Evolutionary conservation across 2,797 vertebrate genomes (phyloP).

Genomic region (Sebastes iracundus): DNA sequence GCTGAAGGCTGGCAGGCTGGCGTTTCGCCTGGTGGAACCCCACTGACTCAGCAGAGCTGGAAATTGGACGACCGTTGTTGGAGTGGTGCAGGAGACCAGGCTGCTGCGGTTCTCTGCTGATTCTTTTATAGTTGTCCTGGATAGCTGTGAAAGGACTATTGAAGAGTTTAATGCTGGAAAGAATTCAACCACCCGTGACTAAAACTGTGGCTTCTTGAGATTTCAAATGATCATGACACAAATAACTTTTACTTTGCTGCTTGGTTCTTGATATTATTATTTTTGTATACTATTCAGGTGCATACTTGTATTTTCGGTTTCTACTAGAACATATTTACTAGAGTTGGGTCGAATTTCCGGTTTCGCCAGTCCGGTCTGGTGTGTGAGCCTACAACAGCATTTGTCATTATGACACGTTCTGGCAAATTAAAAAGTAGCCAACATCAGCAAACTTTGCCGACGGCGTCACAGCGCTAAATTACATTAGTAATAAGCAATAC

Average conservation of each 20-base stretch:
- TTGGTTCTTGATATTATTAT: not conserved
- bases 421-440: too few species aligned
- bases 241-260: not conserved
- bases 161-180: not conserved
- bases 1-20: not conserved
- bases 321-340: too few species aligned
- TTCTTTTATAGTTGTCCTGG: not conserved
- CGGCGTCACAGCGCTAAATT: not conserved
- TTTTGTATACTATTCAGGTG: too few species aligned
- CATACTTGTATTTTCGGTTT: too few species aligned
- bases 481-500: too few species aligned
- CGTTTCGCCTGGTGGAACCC: not conserved
- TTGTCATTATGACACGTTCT: too few species aligned
- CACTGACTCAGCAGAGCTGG: slow-evolving; percentile 28
- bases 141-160: not conserved
- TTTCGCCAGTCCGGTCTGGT: too few species aligned
- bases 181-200: not conserved
- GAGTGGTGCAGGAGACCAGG: not conserved
- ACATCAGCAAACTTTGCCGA: not conserved
- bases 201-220: not conserved
- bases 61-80: not conserved
- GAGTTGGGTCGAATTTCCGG: too few species aligned
- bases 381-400: too few species aligned
- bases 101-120: not conserved
- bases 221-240: not conserved